These are phyloP conservation scores for Helicoverpa zea DNA, from an alignment of 1,140 invertebrate genomes.

Conservation along the genomic window DNA sequence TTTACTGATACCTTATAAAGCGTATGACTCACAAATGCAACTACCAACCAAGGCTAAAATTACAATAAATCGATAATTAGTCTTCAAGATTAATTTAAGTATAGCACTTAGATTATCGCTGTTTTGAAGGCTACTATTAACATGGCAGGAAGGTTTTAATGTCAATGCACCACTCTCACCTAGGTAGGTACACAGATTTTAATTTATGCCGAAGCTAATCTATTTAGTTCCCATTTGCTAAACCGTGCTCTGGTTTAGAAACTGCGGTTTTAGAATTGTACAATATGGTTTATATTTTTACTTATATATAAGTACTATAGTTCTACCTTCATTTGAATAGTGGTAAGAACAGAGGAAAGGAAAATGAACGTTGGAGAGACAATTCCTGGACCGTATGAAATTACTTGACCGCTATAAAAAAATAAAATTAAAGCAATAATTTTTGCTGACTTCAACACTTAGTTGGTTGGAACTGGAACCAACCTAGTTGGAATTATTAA, in stretches of 20 bases:
- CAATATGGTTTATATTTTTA: too few species aligned
- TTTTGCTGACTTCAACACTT: too few species aligned
- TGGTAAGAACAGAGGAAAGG: too few species aligned
- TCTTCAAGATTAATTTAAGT: not conserved
- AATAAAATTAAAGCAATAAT: too few species aligned
- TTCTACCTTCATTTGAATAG: too few species aligned
- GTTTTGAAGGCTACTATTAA: not conserved
- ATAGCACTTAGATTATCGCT: not conserved
- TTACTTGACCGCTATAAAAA: too few species aligned
- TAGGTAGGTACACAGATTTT: not conserved
- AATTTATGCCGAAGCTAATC: constrained; percentile 19
- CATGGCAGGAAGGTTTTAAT: not conserved
- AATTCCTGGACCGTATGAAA: too few species aligned
- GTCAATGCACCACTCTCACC: not conserved
- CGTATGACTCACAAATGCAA: not conserved
- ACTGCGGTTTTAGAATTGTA: not conserved
- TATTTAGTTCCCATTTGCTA: constrained; percentile 12
- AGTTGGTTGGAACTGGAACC: too few species aligned
- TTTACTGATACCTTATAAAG: not conserved
- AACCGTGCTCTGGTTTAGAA: not conserved
- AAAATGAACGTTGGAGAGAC: too few species aligned
- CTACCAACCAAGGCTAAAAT: not conserved
- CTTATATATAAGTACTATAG: too few species aligned
- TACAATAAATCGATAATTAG: not conserved
- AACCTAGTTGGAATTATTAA: too few species aligned